Evolutionary conservation across 2,888 invertebrate species (phyloP), one percentile per base, ranked within the genome.

Genomic region (Tetropium fuscum): DNA sequence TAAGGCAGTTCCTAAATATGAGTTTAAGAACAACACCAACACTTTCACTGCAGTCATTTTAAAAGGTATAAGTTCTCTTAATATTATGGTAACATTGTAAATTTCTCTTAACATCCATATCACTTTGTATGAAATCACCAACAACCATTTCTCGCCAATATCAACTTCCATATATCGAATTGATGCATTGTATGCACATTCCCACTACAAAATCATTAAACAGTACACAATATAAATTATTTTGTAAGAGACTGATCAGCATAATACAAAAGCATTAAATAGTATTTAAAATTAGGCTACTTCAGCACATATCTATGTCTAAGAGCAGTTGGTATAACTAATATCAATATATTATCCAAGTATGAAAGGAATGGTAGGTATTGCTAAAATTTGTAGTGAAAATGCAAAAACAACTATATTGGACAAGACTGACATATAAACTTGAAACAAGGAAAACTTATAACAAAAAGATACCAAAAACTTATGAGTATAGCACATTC

Each of bases 1-100:
- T 69, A 77, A 78, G 79, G 79, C 79, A 74, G 70, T 74, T 75
- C 69, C 72, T 70, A 66, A 68, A 69, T 65, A 58, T 60, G 58
- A 53, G n/a, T 57, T 49, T 56, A 62, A 67, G 65, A 67, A 64
- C 63, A 66, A 64, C 63, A 64, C 63, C 60, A 64, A 71, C 70
- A 69, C 58, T 62, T 67, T 67, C 69, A 70, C 69, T 71, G 69
- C 72, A 74, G 69, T 70, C 66, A 66, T 61, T 65, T 68, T 66
- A 58, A 57, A 59, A 54, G 49, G 53, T 56, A 2, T 1, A 62
- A 57, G 53, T 56, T 63, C 49, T 60, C 66, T 66, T 70, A 67
- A 65, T 58, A 62, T 47, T 44, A 71, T 64, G 69, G 71, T 71
- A 71, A 71, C 71, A 71, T 67, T 60, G 49, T 65, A 65, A 64